Conservation (phyloP, 2,888 invertebrate species). For the Epinotia bilunana region DNA sequence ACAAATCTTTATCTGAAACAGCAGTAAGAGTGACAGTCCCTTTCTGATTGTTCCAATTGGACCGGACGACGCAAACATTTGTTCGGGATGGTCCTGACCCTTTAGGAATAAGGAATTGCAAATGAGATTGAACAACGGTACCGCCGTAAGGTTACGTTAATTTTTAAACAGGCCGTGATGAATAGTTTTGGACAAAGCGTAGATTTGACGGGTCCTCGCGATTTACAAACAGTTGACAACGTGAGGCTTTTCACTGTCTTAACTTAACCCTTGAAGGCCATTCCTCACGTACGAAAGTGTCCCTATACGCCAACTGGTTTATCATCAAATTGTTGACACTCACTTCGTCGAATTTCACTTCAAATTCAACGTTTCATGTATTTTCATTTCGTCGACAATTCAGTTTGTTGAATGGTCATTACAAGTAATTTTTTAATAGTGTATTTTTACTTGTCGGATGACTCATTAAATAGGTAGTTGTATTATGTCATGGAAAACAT, state of each 20-base stretch:
- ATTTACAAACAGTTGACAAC: not conserved
- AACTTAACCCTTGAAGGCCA: too few species aligned
- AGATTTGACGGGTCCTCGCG: constrained; percentile 1
- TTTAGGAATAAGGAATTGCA: constrained; percentile 64
- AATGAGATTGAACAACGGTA: constrained; percentile 66
- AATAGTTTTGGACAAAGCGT: constrained; percentile 15
- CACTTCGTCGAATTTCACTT: too few species aligned
- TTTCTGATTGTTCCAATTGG: constrained; percentile 62
- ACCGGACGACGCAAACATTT: constrained; percentile 55
- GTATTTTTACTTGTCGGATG: too few species aligned
- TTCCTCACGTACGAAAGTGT: too few species aligned
- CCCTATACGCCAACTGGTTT: too few species aligned
- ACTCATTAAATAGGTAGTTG: too few species aligned
- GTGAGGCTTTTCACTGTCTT: not conserved
- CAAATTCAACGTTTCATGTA: too few species aligned
- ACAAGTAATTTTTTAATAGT: too few species aligned
- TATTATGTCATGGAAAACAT: too few species aligned
- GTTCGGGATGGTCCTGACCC: constrained; percentile 51
- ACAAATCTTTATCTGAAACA: constrained; percentile 34
- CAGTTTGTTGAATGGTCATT: too few species aligned
- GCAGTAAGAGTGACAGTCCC: constrained; percentile 46
- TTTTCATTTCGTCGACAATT: too few species aligned
- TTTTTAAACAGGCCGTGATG: constrained; percentile 28
- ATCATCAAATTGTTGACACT: too few species aligned
- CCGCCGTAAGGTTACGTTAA: constrained; percentile 44